Base-by-base conservation (phyloP, 2,113 vertebrate genomes). In the Todiramphus saurophagus region DNA sequence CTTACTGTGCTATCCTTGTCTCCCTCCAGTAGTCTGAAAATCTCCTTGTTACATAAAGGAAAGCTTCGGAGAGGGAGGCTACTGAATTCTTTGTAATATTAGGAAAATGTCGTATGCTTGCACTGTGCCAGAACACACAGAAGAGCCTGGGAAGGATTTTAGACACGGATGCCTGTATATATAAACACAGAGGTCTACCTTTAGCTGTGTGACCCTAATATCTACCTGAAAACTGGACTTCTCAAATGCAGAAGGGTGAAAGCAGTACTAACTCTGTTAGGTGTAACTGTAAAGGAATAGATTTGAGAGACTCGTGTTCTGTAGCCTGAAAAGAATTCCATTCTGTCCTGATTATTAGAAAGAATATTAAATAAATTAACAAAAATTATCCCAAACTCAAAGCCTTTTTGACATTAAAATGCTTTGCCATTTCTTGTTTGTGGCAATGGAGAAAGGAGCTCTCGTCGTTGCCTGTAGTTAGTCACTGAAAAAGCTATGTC, bases 341-440 rank as follows among this genome's bases (percentile, higher is more conserved):
- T 79, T 90, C 12, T 66, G 1, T 80, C 85, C 35, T 37, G 16
- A 58, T 77, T 66, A 28, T n/a, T 60, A 70, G 30, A 84, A 84
- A 48, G 10, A 37, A 33, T 21, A 13, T 59, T 16, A 79, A 24
- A 35, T 11, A 44, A 44, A 67, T 5, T 4, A 43, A 23, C 44
- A n/a, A 31, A 31, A 58, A 24, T n/a, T 58, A 35, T 0, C 0
- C 24, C 1, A 48, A 62, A 19, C 8, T 4, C 10, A 16, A 83
- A 73, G 17, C 9, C 7, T 46, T 80, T 39, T 70, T 66, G 59
- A 53, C 16, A 19, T 41, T 70, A 48, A 59, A 64, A 39, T 64
- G 7, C 6, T 18, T 59, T 63, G 43, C 58, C 21, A 50, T 66
- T 30, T 59, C 39, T 33, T 48, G 11, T 37, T 89, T 48, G 24